Evolutionary conservation across 2,888 invertebrate genomes (phyloP).

Genomic region (Germaria angustata): DNA sequence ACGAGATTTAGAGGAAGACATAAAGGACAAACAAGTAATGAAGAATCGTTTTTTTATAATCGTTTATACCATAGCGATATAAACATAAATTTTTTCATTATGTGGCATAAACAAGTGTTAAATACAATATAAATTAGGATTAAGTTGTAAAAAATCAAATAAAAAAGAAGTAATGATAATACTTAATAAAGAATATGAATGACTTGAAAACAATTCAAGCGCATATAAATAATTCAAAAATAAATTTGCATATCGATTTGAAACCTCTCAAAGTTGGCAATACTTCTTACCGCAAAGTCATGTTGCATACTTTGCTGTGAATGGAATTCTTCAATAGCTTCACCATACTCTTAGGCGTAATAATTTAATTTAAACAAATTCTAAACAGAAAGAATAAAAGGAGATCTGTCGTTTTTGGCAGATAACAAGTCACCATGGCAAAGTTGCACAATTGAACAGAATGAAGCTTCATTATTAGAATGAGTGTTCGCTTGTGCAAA

Average conservation of each 20-base stretch:
- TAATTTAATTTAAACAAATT: background rate
- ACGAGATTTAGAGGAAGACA: constrained; percentile 30
- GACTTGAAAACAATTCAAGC: background rate
- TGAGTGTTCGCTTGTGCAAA: too few species aligned
- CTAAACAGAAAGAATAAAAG: too few species aligned
- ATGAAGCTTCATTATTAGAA: too few species aligned
- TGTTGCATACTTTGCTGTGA: background rate
- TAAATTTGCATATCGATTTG: background rate
- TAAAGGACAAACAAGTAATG: background rate
- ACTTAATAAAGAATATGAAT: background rate
- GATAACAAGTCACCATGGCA: too few species aligned
- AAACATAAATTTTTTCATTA: background rate
- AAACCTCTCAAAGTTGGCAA: background rate
- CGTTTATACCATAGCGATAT: background rate
- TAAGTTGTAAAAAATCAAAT: background rate
- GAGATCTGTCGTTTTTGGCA: too few species aligned
- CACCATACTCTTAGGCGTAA: background rate
- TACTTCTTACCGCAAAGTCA: background rate
- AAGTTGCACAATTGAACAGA: too few species aligned
- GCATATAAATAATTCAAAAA: background rate
- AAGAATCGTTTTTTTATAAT: constrained; percentile 5
- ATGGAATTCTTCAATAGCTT: background rate
- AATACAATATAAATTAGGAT: constrained; percentile 19
- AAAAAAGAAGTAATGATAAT: background rate
- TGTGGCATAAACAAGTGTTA: constrained; percentile 7